Evolutionary conservation across 2,113 vertebrate species (phyloP).

Genomic region (Micronycteris hirsuta): DNA sequence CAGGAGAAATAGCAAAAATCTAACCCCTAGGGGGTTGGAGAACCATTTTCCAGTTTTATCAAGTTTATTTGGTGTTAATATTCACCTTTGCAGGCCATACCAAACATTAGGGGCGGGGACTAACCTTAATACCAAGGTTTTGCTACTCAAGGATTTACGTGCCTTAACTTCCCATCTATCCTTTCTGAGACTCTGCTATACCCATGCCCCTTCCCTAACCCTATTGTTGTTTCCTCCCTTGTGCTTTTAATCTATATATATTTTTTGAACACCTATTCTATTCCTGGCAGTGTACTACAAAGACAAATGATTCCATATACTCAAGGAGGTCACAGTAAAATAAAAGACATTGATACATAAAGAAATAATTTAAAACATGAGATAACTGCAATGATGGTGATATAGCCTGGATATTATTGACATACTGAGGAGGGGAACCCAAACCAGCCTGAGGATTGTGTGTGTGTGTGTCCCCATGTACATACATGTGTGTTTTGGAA

Average conservation of each 20-base stretch:
- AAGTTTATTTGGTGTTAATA: background rate
- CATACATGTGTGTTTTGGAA: background rate
- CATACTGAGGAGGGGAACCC: background rate
- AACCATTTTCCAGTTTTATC: constrained; percentile 34
- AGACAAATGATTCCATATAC: background rate
- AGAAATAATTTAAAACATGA: background rate
- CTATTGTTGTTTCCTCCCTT: background rate
- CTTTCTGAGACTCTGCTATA: background rate
- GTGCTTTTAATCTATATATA: background rate
- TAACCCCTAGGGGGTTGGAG: background rate
- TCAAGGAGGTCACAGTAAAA: background rate
- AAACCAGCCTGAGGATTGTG: background rate
- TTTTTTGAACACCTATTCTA: background rate
- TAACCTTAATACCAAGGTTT: background rate
- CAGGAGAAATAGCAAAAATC: constrained; percentile 15
- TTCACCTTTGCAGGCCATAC: background rate
- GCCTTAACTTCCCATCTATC: background rate
- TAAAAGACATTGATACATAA: background rate
- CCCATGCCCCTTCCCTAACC: background rate
- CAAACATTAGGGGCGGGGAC: background rate
- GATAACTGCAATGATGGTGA: background rate
- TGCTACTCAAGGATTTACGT: background rate
- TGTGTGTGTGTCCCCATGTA: background rate
- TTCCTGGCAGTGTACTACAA: background rate
- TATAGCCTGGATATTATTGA: background rate